Evolutionary conservation across 2,113 vertebrate genomes (phyloP), one percentile per base, ranked within the genome.

Genomic region (Motacilla tschutschensis): DNA sequence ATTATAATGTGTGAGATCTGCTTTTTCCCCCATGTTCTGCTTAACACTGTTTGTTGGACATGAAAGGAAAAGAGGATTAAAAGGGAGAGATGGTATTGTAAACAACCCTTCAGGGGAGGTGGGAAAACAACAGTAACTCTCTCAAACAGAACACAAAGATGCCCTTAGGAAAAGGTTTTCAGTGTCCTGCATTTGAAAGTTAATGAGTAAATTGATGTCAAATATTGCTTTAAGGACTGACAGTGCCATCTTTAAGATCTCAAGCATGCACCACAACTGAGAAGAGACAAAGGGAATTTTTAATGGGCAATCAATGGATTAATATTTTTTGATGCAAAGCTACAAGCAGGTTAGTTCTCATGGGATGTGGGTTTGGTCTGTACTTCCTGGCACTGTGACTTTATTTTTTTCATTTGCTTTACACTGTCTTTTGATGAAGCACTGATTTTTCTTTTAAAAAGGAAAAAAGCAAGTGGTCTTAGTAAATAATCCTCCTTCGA

Each of bases 21-120:
- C 73, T 78, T 91, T 84, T 48, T 0, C 67, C 71, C 29, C 47
- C 4, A 12, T 63, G 33, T 75, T 94, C 74, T 89, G 33, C 89
- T 91, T 85, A 88, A 75, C 70, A 50, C 87, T 75, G 48, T 88
- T 87, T 91, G 90, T 90, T 89, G 70, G 78, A 91, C 91, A 88
- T 89, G 86, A 95, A 94, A 94, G 86, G 67, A 86, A 79, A 90
- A 93, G 70, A 81, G 88, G 86, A 89, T 91, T 94, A 86, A 88
- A 93, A 91, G 75, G 55, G 47, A 91, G 84, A 92, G 86, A 86
- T 88, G 48, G 55, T 91, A 92, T 73, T 60, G 4, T 91, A 90
- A 94, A 91, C 93, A 93, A 80, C 64, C 51, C 88, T 91, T 84
- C 67, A 76, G 75, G 81, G 85, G 63, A 92, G 81, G 72, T 89